phyloP scores from a whole-genome alignment of 92 coral and sea anemone species.

The Porites cylindrica region DNA sequence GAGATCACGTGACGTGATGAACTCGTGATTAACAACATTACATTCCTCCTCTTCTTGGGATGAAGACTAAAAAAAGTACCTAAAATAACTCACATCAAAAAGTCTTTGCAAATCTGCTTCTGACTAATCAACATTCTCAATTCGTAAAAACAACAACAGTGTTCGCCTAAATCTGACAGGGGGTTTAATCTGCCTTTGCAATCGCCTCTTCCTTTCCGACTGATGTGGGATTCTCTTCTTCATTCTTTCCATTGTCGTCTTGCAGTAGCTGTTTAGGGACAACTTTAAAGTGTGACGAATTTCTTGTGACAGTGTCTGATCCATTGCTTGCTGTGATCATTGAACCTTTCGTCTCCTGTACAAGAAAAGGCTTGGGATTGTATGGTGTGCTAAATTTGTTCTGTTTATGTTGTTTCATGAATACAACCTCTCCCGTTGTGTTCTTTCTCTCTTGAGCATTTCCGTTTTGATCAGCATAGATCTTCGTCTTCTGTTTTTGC shows the following conservation, averaged over 20 bases:
- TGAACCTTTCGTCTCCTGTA: constrained; percentile 53
- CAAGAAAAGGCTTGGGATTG: constrained; percentile 59
- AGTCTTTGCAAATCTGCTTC: neutral
- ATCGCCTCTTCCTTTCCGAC: constrained; percentile 21
- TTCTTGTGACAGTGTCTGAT: constrained; percentile 40
- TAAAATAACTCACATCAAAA: neutral
- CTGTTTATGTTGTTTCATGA: constrained; percentile 57
- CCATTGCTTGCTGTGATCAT: constrained; percentile 57
- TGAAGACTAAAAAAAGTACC: too few relatives aligned
- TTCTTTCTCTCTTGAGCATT: constrained; percentile 30
- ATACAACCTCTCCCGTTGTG: constrained; percentile 58
- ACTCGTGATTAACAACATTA: neutral
- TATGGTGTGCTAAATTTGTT: constrained; percentile 59
- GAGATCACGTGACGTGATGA: neutral
- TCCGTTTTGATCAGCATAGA: constrained; percentile 40
- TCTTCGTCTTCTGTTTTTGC: neutral
- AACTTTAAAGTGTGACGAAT: constrained; percentile 53
- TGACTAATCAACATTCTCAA: neutral
- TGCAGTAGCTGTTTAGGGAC: constrained; percentile 33
- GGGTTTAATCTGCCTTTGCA: constrained; percentile 39
- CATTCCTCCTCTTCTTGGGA: neutral
- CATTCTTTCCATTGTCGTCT: constrained; percentile 24
- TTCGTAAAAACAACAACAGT: neutral
- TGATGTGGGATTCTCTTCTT: constrained; percentile 9
- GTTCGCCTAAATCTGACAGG: constrained; percentile 14